Percentiles rank a stretch among this genome's conserved stretches.
phyloP scores from a whole-genome alignment of 2,888 invertebrate species.

The Habrosyne pyritoides region DNA sequence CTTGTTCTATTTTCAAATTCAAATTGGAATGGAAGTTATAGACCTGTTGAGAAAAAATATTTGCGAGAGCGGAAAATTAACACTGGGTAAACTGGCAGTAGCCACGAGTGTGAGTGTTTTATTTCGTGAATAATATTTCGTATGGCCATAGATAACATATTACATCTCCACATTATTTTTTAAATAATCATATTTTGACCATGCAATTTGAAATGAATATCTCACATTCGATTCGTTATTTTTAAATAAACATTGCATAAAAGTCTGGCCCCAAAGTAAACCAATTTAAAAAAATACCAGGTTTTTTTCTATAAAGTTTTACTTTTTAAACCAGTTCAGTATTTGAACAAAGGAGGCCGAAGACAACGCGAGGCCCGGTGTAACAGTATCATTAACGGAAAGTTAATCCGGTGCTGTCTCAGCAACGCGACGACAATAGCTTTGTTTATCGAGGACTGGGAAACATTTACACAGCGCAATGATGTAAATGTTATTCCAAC shows the following conservation, averaged over 20 bases:
- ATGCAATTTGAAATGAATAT: too few relatives aligned
- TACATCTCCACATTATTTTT: not conserved
- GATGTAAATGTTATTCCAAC: slow-evolving; percentile 55
- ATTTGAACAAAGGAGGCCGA: slow-evolving; percentile 10
- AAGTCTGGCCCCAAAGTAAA: not conserved
- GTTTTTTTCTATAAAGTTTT: not conserved
- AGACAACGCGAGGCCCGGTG: not conserved
- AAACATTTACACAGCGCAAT: slow-evolving; percentile 60
- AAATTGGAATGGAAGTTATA: slow-evolving; percentile 16
- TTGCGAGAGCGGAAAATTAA: not conserved
- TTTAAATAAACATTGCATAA: not conserved
- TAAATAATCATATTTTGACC: not conserved
- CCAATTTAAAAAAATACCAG: too few relatives aligned
- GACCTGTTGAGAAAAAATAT: slow-evolving; percentile 8
- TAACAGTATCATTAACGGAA: slow-evolving; percentile 29
- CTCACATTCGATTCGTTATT: not conserved
- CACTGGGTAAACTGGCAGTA: not conserved
- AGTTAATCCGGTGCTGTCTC: slow-evolving; percentile 40
- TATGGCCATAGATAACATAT: too few relatives aligned
- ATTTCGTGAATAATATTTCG: not conserved
- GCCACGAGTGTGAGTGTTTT: not conserved
- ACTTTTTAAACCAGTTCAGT: not conserved
- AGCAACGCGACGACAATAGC: slow-evolving; percentile 42
- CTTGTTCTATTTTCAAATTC: slow-evolving; percentile 48
- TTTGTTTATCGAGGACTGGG: slow-evolving; percentile 47